A percentile compares a stretch with the other conserved stretches of the same genome.
phyloP scores from a whole-genome alignment of 2,888 invertebrate genomes.

The Coenonympha arcania region DNA sequence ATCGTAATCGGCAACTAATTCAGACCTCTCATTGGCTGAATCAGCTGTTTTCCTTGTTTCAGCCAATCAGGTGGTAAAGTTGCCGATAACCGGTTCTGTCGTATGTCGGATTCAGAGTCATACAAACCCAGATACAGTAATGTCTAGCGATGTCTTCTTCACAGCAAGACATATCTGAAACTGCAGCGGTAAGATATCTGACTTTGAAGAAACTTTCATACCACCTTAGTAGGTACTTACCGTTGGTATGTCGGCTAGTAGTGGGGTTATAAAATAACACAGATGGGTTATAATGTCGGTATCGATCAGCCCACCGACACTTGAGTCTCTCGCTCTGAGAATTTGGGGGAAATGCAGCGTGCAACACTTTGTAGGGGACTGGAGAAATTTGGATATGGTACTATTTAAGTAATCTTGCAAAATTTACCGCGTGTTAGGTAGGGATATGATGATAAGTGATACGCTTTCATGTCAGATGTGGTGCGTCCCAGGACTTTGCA shows the following conservation, averaged over 20 bases:
- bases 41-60: too few species aligned
- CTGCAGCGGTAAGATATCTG: too few species aligned
- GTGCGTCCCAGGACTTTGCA: neutral
- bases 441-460: neutral
- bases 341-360: constrained; percentile 35
- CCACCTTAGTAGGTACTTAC: neutral
- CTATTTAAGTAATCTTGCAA: too few species aligned
- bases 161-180: too few species aligned
- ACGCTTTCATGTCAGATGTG: neutral
- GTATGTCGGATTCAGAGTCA: too few species aligned
- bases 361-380: constrained; percentile 16
- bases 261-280: constrained; percentile 10
- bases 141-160: too few species aligned
- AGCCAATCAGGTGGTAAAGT: too few species aligned
- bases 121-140: too few species aligned
- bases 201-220: too few species aligned
- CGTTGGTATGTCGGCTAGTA: neutral
- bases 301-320: constrained; percentile 35
- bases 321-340: constrained; percentile 31
- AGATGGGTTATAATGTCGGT: constrained; percentile 31
- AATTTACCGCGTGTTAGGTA: neutral
- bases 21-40: too few species aligned
- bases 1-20: too few species aligned
- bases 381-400: constrained; percentile 21
- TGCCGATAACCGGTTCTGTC: too few species aligned